These are phyloP conservation scores for Operophtera brumata DNA, from an alignment of 2,888 invertebrate genomes.

Conservation along the genomic window DNA sequence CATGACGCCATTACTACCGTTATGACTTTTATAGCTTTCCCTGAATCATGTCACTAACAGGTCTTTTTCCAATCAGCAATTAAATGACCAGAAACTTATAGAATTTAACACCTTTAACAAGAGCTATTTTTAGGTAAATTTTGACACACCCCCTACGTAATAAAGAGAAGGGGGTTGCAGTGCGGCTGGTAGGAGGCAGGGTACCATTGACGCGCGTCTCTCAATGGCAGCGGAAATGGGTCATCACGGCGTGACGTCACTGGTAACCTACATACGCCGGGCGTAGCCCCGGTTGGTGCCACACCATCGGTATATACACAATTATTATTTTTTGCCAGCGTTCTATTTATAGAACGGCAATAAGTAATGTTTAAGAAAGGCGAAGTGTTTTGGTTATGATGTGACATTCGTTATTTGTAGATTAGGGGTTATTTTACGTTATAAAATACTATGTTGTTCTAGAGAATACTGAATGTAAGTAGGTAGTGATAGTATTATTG, in stretches of 20 bases:
- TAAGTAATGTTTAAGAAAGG: constrained; percentile 30
- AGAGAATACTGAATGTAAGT: too few relatives aligned
- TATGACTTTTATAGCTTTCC: constrained; percentile 9
- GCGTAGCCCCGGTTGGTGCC: constrained; percentile 58
- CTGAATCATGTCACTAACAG: constrained; percentile 2
- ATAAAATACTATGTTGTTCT: background rate
- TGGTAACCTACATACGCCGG: constrained; percentile 72
- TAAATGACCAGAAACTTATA: background rate
- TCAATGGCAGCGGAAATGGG: constrained; percentile 76
- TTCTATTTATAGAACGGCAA: constrained; percentile 62
- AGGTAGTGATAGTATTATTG: too few relatives aligned
- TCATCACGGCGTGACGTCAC: constrained; percentile 74
- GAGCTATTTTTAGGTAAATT: constrained; percentile 32
- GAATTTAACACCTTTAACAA: constrained; percentile 5
- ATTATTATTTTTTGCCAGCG: constrained; percentile 56
- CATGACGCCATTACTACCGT: constrained; percentile 4
- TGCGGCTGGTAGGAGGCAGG: constrained; percentile 43
- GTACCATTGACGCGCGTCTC: constrained; percentile 77
- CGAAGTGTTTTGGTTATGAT: constrained; percentile 14
- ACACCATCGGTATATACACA: constrained; percentile 45
- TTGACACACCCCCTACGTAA: constrained; percentile 37
- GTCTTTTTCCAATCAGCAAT: background rate
- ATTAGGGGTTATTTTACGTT: background rate
- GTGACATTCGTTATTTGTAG: background rate
- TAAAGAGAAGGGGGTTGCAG: constrained; percentile 44